A percentile compares a stretch with the other conserved stretches of the same genome.
phyloP scores from a whole-genome alignment of 1,140 invertebrate species.

The Brachionus asplanchnoidis region DNA sequence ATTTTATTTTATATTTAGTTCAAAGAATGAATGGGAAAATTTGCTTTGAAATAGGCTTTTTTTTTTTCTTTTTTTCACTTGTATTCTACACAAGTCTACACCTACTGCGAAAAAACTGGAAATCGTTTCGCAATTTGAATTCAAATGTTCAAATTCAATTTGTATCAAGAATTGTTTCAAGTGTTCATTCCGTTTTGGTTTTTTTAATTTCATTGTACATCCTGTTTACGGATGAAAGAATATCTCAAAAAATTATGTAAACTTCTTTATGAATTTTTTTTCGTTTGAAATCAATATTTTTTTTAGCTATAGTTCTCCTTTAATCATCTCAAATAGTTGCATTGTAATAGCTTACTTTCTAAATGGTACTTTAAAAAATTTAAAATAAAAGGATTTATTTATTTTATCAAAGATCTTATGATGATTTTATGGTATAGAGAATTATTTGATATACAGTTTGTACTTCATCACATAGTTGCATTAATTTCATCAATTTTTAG shows the following conservation, averaged over 20 bases:
- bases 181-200: neutral
- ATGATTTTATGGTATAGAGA: neutral
- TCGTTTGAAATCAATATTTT: neutral
- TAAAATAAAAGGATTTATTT: neutral
- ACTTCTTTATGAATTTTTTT: neutral
- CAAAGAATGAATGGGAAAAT: neutral
- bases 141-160: neutral
- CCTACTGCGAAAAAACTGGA: neutral
- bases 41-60: neutral
- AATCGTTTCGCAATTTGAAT: neutral
- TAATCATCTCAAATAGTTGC: neutral
- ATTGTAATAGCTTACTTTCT: neutral
- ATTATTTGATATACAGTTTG: neutral
- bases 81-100: neutral
- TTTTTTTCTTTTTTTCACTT: neutral
- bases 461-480: neutral
- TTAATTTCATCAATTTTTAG: neutral
- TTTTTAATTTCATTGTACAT: neutral
- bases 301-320: neutral
- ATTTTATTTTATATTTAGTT: neutral
- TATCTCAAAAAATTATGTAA: neutral
- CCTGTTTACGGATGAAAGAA: neutral
- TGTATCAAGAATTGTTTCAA: neutral
- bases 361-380: neutral
- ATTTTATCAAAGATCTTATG: neutral